Conservation (phyloP, 2,113 vertebrate genomes). For the Orycteropus afer region DNA sequence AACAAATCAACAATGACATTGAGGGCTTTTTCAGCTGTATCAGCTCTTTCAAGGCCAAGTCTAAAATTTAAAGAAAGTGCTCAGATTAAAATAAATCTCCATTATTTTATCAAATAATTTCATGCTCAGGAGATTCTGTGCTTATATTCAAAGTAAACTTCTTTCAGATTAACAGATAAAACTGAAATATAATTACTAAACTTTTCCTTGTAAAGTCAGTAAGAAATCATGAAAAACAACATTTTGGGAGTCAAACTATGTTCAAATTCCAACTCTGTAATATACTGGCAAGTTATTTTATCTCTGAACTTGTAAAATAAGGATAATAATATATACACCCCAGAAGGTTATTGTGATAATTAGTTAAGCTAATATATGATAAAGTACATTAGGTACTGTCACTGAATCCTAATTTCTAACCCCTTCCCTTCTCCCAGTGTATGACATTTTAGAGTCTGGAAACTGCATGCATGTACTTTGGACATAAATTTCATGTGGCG, state of each 20-base stretch:
- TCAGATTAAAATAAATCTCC: constrained; percentile 49
- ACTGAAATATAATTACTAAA: constrained; percentile 39
- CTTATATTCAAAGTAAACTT: constrained; percentile 50
- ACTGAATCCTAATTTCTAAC: constrained; percentile 17
- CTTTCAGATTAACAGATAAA: constrained; percentile 36
- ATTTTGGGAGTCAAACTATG: not conserved
- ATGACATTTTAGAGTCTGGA: not conserved
- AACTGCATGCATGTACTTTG: no score
- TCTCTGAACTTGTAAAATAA: constrained; percentile 55
- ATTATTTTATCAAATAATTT: constrained; percentile 62
- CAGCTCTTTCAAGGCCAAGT: constrained; percentile 95
- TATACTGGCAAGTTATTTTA: constrained; percentile 31
- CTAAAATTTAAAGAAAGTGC: constrained; percentile 83
- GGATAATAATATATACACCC: not conserved
- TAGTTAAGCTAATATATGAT: constrained; percentile 2
- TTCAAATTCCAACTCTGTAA: constrained; percentile 41
- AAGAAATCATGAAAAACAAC: constrained; percentile 44
- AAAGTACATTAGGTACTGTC: constrained; percentile 15
- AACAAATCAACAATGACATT: constrained; percentile 91
- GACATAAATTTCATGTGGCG: no score
- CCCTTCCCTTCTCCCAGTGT: constrained; percentile 20
- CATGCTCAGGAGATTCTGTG: constrained; percentile 6
- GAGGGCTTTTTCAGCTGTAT: constrained; percentile 94
- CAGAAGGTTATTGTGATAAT: not conserved
- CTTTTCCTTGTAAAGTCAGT: constrained; percentile 31